Base-by-base conservation (phyloP, 35 echinoderm and acorn worm species). In the Amphiura filiformis region DNA sequence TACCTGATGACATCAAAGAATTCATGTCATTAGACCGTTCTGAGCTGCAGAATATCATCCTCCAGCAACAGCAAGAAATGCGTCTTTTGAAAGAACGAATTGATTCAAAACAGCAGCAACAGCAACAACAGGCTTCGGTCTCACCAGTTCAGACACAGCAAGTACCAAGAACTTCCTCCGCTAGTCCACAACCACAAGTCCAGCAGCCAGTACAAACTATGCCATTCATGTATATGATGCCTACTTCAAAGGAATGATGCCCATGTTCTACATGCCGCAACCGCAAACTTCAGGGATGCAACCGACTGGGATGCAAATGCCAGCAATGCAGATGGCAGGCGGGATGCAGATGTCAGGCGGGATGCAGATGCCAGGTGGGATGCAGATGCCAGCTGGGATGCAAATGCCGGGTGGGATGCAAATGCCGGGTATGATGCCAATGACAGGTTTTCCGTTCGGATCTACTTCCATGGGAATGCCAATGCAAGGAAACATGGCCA, bases 31-130 rank as follows among this genome's bases (percentile, higher is more conserved):
- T 87, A 35, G 84, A 90, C 15, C 41, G 56, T 31, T 34, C 85
- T 7, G 88, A 94, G 30, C 81, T 95, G 9, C 93, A 91, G 57
- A 79, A 91, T 35, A 83, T 95, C 47, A 91, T 95, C 39, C 76
- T 91, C 3, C 80, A 95, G 34, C 93, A 91, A 35, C 93, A 94
- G 75, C 65, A 91, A 34, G 85, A 95, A 70, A 80, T 95, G 70
- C 77, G 86, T 38, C 82, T 91, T 12, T 80, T 88, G 0, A 87
- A 86, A 23, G 78, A 91, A 41, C 84, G 79, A 37, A 95, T 95
- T 89, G 79, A 95, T 32, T 81, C 80, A 80, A 61, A 84, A 20
- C 93, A 91, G 44, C 85, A 37, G 57, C 76, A 57, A 37, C 83
- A 47, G 77, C n/a, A n/a, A n/a, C n/a, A n/a, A 56, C 26, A 13